A percentile compares a stretch with the other conserved stretches of the same genome.
Conservation (phyloP, 2,797 vertebrate species). For the Taeniopygia guttata region DNA sequence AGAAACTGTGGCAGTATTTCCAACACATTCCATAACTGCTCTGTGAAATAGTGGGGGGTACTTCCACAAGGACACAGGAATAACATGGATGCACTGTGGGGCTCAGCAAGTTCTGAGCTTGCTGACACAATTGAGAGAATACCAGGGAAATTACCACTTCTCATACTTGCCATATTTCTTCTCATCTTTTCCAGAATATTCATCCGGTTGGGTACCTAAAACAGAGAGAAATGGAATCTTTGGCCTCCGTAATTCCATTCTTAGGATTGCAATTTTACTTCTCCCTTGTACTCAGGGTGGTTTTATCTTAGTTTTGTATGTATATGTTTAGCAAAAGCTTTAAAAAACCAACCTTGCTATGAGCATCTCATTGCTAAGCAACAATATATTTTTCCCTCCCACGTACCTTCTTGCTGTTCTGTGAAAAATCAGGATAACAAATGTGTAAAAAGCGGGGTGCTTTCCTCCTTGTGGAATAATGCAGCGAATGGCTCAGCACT, state of each 20-base stretch:
- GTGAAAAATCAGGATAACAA: constrained; percentile 17
- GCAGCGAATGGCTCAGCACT: neutral
- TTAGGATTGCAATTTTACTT: neutral
- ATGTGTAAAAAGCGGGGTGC: neutral
- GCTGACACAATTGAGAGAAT: neutral
- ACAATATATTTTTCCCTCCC: constrained; percentile 35
- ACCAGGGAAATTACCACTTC: neutral
- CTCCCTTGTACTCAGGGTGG: neutral
- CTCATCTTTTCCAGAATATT: neutral
- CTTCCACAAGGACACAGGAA: neutral
- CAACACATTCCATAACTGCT: neutral
- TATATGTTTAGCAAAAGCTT: constrained; percentile 38
- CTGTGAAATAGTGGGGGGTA: neutral
- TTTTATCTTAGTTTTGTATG: neutral
- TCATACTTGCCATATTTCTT: neutral
- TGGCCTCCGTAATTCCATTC: neutral
- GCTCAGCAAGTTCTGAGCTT: neutral
- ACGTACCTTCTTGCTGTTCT: constrained; percentile 6
- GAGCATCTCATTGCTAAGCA: constrained; percentile 62
- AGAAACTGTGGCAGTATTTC: neutral
- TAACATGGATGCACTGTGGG: neutral
- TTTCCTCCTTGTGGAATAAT: neutral
- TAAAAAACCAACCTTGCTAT: neutral
- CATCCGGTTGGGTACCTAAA: neutral
- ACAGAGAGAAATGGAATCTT: neutral